A percentile compares a stretch with the other conserved stretches of the same genome.
Evolutionary conservation across 2,888 invertebrate species (phyloP).

Genomic region (Pseudoips prasinana): DNA sequence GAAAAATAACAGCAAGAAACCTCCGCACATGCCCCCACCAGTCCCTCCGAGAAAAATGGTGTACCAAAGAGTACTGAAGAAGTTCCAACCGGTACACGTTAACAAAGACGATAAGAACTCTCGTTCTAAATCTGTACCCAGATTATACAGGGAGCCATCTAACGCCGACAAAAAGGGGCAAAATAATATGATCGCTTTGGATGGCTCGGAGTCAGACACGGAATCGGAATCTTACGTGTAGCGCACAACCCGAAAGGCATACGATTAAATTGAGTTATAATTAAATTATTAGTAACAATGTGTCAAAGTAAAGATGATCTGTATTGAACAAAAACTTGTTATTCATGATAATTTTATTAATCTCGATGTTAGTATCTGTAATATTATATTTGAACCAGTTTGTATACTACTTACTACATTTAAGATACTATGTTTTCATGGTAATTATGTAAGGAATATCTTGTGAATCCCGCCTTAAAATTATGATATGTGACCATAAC

Average conservation of each 20-base stretch:
- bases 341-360: slow-evolving; percentile 22
- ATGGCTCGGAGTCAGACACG: slow-evolving; percentile 75
- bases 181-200: slow-evolving; percentile 62
- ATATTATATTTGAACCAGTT: slow-evolving; percentile 30
- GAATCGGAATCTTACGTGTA: slow-evolving; percentile 78
- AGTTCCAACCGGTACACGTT: slow-evolving; percentile 85
- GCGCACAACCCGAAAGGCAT: slow-evolving; percentile 28
- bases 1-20: slow-evolving; percentile 63
- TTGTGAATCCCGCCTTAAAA: slow-evolving; percentile 73
- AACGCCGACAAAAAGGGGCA: slow-evolving; percentile 58
- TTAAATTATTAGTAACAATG: slow-evolving; percentile 25
- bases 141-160: slow-evolving; percentile 69
- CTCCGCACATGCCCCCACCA: slow-evolving; percentile 82
- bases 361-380: slow-evolving; percentile 24
- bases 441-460: slow-evolving; percentile 33
- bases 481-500: slow-evolving; percentile 75
- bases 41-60: slow-evolving; percentile 81
- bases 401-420: slow-evolving; percentile 33
- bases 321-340: slow-evolving; percentile 33
- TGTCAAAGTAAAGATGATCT: slow-evolving; percentile 32
- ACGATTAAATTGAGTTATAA: slow-evolving; percentile 17
- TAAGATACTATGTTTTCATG: slow-evolving; percentile 26
- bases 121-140: slow-evolving; percentile 73
- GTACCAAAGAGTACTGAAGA: slow-evolving; percentile 78
- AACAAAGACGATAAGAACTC: slow-evolving; percentile 80